Percentiles rank a stretch among this genome's conserved stretches.
phyloP scores from a whole-genome alignment of 2,113 vertebrate genomes.

The Epinephelus fuscoguttatus region DNA sequence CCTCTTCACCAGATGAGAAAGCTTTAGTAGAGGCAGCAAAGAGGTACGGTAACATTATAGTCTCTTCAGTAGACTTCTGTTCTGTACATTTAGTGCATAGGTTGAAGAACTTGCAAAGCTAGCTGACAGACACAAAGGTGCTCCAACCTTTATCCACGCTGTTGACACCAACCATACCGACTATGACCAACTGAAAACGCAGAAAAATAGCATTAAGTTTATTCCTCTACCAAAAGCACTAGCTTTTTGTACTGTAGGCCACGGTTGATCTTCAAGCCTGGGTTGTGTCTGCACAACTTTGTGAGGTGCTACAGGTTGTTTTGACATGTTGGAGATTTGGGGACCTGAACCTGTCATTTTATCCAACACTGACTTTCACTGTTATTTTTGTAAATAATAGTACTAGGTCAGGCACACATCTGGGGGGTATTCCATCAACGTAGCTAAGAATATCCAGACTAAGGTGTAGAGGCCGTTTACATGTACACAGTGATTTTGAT shows the following conservation, averaged over 20 bases:
- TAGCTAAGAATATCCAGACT: no score
- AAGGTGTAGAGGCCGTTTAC: no score
- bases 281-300: neutral
- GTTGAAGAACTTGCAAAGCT: neutral
- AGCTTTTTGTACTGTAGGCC: neutral
- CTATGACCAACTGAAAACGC: neutral
- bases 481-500: no score
- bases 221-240: neutral
- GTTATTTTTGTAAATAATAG: neutral
- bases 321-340: neutral
- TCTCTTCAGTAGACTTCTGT: neutral
- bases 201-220: no score
- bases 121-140: neutral
- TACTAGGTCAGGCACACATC: neutral
- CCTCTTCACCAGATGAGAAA: constrained; percentile 97
- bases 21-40: constrained; percentile 96
- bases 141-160: neutral
- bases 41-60: constrained; percentile 81
- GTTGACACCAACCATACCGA: neutral
- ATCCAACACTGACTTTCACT: no score
- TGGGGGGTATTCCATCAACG: no score
- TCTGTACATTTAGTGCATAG: neutral
- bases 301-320: neutral
- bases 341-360: neutral
- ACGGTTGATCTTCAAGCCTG: neutral